These are phyloP conservation scores for Ethmia dodecea DNA, from an alignment of 2,888 invertebrate genomes.

Conservation along the genomic window DNA sequence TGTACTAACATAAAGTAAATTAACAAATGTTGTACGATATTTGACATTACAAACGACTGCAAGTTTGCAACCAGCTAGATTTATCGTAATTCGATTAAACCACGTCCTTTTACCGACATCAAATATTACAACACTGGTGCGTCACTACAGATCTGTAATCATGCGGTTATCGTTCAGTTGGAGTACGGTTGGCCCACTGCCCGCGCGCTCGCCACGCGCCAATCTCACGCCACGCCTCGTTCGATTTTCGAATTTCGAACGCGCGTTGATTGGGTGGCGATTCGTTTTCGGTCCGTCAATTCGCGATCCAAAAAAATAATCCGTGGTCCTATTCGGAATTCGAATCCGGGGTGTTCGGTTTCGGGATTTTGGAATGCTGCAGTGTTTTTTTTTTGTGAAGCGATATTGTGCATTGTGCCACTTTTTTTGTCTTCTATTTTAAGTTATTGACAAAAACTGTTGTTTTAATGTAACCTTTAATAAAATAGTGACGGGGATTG, in stretches of 20 bases:
- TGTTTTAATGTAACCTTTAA: not conserved
- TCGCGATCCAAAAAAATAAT: too few relatives aligned
- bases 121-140: constrained; percentile 29
- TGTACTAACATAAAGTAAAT: too few relatives aligned
- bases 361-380: not conserved
- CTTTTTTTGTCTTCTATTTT: not conserved
- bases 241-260: constrained; percentile 22
- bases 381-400: constrained; percentile 1
- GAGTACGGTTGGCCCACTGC: constrained; percentile 22
- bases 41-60: too few relatives aligned
- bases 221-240: constrained; percentile 25
- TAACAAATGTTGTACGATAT: too few relatives aligned
- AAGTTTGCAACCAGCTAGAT: too few relatives aligned
- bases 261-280: constrained; percentile 8
- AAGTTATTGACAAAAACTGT: not conserved
- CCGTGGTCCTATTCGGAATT: too few relatives aligned
- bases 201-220: constrained; percentile 27
- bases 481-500: too few relatives aligned
- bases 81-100: too few relatives aligned
- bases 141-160: constrained; percentile 47
- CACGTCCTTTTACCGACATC: constrained; percentile 35
- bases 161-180: constrained; percentile 47
- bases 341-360: not conserved
- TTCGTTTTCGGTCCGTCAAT: too few relatives aligned
- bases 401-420: not conserved